phyloP scores from a whole-genome alignment of 2,113 vertebrate species.

The cat (Felis catus) region F.catus_Fca126_mat1.0 CM031412.1:24532001-24532500 shows the following conservation, averaged over 20 bases:
- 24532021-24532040: not conserved
- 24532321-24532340: not conserved
- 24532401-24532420: not conserved
- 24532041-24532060: not conserved
- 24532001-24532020: not conserved
- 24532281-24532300: not conserved
- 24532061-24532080: not conserved
- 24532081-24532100: not conserved
- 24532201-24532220: not conserved
- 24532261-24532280: not conserved
- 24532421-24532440: not conserved
- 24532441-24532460: not conserved
- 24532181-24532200: not conserved
- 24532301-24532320: not conserved
- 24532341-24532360: not conserved
- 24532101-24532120: not conserved
- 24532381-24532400: not conserved
- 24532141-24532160: not conserved
- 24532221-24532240: not conserved
- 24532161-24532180: not conserved
- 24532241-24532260: not conserved
- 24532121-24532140: not conserved
- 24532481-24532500: not conserved
- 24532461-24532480: not conserved
- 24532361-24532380: not conserved